Conservation (phyloP, 2,113 vertebrate species). For the Genyomyrus donnyi region DNA sequence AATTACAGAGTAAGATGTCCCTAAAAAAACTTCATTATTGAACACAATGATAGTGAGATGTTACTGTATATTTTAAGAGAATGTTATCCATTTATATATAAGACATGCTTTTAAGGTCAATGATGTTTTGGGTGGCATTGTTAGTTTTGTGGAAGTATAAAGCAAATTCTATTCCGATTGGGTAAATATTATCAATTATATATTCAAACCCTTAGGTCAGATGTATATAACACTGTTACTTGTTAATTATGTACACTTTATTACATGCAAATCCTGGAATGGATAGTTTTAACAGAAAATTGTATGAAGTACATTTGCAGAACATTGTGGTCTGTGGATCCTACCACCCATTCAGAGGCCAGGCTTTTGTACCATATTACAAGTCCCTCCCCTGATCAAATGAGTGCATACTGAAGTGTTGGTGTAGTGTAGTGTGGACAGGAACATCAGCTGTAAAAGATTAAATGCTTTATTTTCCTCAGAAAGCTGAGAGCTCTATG, state of each 20-base stretch:
- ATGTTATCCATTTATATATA: slow-evolving; percentile 9
- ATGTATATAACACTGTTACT: not conserved
- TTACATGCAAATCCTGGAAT: not conserved
- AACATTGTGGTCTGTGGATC: not conserved
- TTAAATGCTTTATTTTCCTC: slow-evolving; percentile 6
- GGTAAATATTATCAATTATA: slow-evolving; percentile 8
- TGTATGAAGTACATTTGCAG: not conserved
- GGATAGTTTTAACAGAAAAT: not conserved
- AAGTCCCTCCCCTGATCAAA: not conserved
- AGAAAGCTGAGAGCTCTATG: slow-evolving; percentile 7
- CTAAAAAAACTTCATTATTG: slow-evolving; percentile 7
- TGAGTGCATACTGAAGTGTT: not conserved
- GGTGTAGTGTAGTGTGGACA: not conserved
- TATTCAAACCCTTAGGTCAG: slow-evolving; percentile 6
- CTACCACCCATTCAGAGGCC: not conserved
- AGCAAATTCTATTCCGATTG: not conserved
- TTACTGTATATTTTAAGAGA: slow-evolving; percentile 9
- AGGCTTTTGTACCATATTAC: not conserved
- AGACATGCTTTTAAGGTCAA: not conserved
- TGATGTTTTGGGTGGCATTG: slow-evolving; percentile 2
- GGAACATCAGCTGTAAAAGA: not conserved
- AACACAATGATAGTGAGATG: slow-evolving; percentile 5
- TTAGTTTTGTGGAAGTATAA: not conserved
- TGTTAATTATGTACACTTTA: slow-evolving; percentile 5
- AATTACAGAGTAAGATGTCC: slow-evolving; percentile 15